Conservation (phyloP, 2,888 invertebrate genomes). For the Tiliacea aurago region DNA sequence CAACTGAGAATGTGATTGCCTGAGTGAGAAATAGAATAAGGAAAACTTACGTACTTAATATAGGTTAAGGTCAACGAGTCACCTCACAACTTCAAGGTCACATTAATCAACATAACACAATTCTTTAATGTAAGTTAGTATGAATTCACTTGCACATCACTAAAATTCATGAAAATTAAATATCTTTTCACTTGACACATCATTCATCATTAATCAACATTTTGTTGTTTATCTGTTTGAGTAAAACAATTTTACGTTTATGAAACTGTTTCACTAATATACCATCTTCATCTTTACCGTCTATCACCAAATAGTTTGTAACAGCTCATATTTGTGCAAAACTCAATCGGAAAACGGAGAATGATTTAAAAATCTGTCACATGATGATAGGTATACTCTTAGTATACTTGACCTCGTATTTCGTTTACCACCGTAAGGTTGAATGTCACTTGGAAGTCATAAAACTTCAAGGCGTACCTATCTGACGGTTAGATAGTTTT, state of each 20-base stretch:
- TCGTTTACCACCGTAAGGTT: neutral
- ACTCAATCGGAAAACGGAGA: neutral
- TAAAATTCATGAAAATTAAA: neutral
- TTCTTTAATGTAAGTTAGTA: neutral
- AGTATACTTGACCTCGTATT: neutral
- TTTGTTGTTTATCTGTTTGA: too few relatives aligned
- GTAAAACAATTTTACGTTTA: neutral
- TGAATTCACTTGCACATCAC: neutral
- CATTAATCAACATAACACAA: neutral
- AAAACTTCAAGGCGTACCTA: neutral
- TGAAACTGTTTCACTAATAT: neutral
- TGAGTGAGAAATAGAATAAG: neutral
- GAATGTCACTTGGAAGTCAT: too few relatives aligned
- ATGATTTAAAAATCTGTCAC: neutral
- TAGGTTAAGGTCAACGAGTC: constrained; percentile 7
- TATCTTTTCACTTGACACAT: neutral
- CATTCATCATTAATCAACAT: too few relatives aligned
- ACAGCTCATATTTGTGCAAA: neutral
- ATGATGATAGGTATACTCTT: neutral
- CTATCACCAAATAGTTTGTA: neutral
- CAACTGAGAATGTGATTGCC: neutral
- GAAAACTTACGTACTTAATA: constrained; percentile 11
- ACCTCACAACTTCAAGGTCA: constrained; percentile 10
- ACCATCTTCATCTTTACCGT: too few relatives aligned
- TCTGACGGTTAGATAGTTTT: neutral